Evolutionary conservation across 2,888 invertebrate species (phyloP).

Genomic region (Latheticus oryzae): DNA sequence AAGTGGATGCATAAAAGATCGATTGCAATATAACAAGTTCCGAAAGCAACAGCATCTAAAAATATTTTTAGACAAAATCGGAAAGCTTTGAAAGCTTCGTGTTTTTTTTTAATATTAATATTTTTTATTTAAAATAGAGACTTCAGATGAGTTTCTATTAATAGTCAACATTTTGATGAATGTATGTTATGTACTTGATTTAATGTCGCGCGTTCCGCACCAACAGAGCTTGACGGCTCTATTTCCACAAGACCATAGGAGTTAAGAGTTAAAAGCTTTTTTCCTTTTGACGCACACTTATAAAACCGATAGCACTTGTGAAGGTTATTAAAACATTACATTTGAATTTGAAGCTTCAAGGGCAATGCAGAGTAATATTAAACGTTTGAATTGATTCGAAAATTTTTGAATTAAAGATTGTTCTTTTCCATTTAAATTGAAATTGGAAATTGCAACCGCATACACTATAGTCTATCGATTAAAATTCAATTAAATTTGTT

Average conservation of each 20-base stretch:
- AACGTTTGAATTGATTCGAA: no score
- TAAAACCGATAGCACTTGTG: slow-evolving; percentile 13
- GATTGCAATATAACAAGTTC: no score
- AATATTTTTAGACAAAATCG: no score
- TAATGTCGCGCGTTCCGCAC: slow-evolving; percentile 25
- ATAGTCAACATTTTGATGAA: slow-evolving; percentile 29
- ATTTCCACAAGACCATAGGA: slow-evolving; percentile 11
- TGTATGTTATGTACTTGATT: slow-evolving; percentile 31
- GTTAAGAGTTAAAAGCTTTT: slow-evolving; percentile 14
- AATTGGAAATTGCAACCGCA: slow-evolving; percentile 7
- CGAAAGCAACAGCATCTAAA: no score
- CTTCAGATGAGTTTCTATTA: slow-evolving; percentile 32
- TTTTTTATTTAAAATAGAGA: no score
- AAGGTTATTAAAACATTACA: slow-evolving; percentile 24
- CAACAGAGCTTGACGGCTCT: slow-evolving; percentile 16
- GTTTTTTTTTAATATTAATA: no score
- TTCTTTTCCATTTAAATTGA: not conserved
- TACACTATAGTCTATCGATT: no score
- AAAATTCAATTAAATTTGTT: slow-evolving; percentile 24
- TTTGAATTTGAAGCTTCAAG: slow-evolving; percentile 7
- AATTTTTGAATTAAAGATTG: no score
- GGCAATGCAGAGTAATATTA: no score
- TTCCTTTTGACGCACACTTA: slow-evolving; percentile 21
- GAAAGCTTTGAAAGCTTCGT: no score
- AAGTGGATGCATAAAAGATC: no score